Base-by-base conservation (phyloP, 2,797 vertebrate genomes). In the Distichodus sexfasciatus region DNA sequence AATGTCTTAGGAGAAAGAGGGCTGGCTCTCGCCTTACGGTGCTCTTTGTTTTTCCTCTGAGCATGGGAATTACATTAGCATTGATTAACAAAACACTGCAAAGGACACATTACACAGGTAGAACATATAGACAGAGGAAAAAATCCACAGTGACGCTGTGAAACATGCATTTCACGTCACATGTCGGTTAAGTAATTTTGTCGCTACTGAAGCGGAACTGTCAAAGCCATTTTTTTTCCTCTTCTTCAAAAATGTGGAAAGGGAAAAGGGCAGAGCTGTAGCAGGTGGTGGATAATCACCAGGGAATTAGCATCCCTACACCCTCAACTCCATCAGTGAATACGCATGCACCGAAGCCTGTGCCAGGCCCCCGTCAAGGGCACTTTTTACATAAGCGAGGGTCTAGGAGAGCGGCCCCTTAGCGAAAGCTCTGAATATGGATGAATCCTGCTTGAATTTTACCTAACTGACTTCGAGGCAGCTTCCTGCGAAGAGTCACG, bases 251-350 rank as follows among this genome's bases (percentile, higher is more conserved):
- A 28, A 62, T 12, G 3, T 19, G 40, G 44, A 31, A 51, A 11
- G 6, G 19, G 11, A 43, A 58, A 62, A 54, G 58, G 8, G 19
- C 64, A 21, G 15, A 14, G 38, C 46, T 44, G 14, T 38, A 33
- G 50, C 26, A 40, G 38, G 69, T 57, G 38, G 15, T 21, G 33
- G 51, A 43, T 51, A 68, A 73, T 71, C 58, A 54, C 62, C 33
- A 40, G 63, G 47, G 74, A 71, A 67, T 48, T 50, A 28, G 43
- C 33, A 75, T 68, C 62, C 60, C 66, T 23, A 41, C 44, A 64
- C 57, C n/a, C 68, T 63, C 41, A 70, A 66, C 69, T 79, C 74
- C 72, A 66, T 81, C 83, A 75, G 75, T 44, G 23, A 72, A 67
- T 76, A 79, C 69, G 66, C 66, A 74, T 67, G 67, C 51, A 72